Percentiles rank a stretch among this genome's conserved stretches.
These are phyloP conservation scores for Corella eumyota DNA, from an alignment of 23 tunicate species.

Conservation along the genomic window DNA sequence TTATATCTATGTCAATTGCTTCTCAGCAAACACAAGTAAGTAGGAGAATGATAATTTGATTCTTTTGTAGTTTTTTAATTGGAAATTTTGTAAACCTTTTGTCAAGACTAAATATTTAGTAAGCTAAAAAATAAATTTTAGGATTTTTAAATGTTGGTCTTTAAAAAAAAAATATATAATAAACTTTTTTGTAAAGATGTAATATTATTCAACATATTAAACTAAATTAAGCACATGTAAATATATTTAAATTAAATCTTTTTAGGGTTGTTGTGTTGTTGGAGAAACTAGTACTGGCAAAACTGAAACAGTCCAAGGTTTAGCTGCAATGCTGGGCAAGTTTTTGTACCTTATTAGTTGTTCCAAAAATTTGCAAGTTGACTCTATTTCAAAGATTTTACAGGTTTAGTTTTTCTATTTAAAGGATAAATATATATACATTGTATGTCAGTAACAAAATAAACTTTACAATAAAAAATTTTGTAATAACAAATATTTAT, in stretches of 20 bases:
- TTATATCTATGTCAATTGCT: constrained; percentile 40
- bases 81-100: too few relatives aligned
- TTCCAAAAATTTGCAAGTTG: constrained; percentile 31
- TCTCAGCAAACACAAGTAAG: constrained; percentile 32
- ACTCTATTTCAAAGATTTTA: constrained; percentile 48
- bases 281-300: constrained; percentile 77
- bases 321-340: constrained; percentile 72
- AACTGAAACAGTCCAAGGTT: constrained; percentile 71
- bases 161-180: too few relatives aligned
- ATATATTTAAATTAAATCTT: background rate
- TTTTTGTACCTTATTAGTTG: constrained; percentile 49
- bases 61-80: too few relatives aligned
- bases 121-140: too few relatives aligned
- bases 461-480: too few relatives aligned
- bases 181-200: too few relatives aligned
- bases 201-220: too few relatives aligned
- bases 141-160: too few relatives aligned
- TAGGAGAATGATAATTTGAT: background rate
- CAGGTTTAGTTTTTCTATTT: constrained; percentile 18
- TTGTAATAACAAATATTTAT: too few relatives aligned
- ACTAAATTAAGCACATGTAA: too few relatives aligned
- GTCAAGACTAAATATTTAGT: too few relatives aligned
- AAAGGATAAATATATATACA: background rate
- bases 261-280: constrained; percentile 66
- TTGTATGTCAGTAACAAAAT: background rate